phyloP scores from a whole-genome alignment of 2,113 vertebrate species.

The Oreochromis aureus region DNA sequence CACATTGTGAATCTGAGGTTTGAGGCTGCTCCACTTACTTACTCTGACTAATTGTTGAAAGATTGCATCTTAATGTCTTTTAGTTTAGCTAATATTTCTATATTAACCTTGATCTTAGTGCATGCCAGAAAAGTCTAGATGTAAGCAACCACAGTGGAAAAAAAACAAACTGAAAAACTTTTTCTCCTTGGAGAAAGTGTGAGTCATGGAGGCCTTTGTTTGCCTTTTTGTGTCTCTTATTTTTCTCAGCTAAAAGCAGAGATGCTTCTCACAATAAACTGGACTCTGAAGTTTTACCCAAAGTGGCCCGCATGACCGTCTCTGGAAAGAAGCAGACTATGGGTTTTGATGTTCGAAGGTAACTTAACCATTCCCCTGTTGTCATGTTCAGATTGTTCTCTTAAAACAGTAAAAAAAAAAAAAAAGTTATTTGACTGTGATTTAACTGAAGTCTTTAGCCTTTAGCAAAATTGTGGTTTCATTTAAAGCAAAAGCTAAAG shows the following conservation, averaged over 20 bases:
- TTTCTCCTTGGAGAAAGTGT: neutral
- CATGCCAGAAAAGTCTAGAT: neutral
- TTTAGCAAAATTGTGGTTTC: neutral
- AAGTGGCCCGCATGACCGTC: constrained; percentile 95
- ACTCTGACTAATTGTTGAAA: neutral
- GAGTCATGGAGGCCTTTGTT: neutral
- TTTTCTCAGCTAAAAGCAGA: constrained; percentile 81
- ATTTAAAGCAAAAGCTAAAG: neutral
- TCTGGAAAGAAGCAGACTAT: constrained; percentile 96
- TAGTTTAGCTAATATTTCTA: neutral
- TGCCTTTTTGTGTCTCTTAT: constrained; percentile 10
- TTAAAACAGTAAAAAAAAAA: neutral
- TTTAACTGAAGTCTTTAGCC: neutral
- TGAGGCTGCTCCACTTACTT: neutral
- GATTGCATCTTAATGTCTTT: neutral
- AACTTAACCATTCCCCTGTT: constrained; percentile 25
- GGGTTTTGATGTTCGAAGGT: constrained; percentile 96
- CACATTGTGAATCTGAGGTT: neutral
- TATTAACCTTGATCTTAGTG: neutral
- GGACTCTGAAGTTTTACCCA: constrained; percentile 89
- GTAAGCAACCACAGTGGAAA: neutral
- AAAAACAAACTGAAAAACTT: neutral
- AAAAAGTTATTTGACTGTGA: neutral
- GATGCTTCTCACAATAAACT: constrained; percentile 72
- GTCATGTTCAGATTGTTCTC: neutral